A percentile compares a stretch with the other conserved stretches of the same genome.
These are phyloP conservation scores for Xanthorhoe spadicearia DNA, from an alignment of 2,888 invertebrate species.

Conservation along the genomic window DNA sequence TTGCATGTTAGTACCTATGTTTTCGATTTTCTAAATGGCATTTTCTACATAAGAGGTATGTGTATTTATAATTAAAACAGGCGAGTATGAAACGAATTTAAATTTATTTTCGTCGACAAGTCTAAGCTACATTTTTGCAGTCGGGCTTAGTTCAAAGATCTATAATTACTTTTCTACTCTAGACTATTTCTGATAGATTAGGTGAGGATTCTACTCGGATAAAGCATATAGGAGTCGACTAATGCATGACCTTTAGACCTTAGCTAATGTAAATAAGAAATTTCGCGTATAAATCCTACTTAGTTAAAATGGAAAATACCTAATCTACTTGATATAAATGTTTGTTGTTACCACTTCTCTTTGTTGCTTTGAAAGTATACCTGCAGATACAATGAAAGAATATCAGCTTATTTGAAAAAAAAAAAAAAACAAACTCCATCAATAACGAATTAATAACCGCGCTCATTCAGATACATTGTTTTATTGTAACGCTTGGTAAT, in stretches of 20 bases:
- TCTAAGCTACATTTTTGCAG: too few relatives aligned
- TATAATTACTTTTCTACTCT: background rate
- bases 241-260: background rate
- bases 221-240: background rate
- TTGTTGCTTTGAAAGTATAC: constrained; percentile 14
- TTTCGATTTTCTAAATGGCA: too few relatives aligned
- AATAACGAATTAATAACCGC: too few relatives aligned
- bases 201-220: background rate
- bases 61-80: too few relatives aligned
- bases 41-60: too few relatives aligned
- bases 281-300: background rate
- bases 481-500: too few relatives aligned
- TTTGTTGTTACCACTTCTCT: constrained; percentile 19
- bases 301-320: constrained; percentile 12
- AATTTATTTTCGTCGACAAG: too few relatives aligned
- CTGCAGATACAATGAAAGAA: constrained; percentile 10
- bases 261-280: background rate
- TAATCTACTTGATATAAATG: constrained; percentile 15
- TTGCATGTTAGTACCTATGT: too few relatives aligned
- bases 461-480: too few relatives aligned
- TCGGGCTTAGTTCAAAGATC: too few relatives aligned
- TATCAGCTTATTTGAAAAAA: background rate
- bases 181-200: background rate
- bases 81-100: too few relatives aligned
- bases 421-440: too few relatives aligned